Evolutionary conservation across 2,797 vertebrate genomes (phyloP), one percentile per base, ranked within the genome.

Genomic region (Dromococcyx pavoninus): DNA sequence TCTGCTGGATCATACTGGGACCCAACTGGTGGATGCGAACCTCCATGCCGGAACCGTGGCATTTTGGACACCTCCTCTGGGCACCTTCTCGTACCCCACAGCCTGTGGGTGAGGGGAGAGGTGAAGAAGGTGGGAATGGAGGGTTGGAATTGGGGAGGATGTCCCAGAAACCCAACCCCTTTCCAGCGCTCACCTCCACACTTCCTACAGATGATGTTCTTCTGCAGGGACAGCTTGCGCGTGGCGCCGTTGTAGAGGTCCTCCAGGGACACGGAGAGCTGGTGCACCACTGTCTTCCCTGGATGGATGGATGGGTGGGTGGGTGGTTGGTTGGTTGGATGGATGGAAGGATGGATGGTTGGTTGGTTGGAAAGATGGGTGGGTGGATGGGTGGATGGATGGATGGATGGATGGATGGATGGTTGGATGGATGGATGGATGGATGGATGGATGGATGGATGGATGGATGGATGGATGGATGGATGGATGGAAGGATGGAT

Each of bases 1-100:
- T 95, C 87, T 97, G 97, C 85, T 97, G 97, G 86, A 98, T 92
- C 91, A 98, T 86, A 11, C 94, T 95, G 33, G 96, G 97, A 1
- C 94, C 96, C 65, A 96, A 35, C 64, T 95, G 96, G 57, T 97
- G 91, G 53, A 97, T 82, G 2, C 96, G 93, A 13, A 96, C 93
- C 76, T 97, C 97, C 95, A 97, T 89, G 22, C 97, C 97, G 0
- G 94, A 95, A 43, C 97, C 97, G 1, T 96, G 96, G 76, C 97
- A 98, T 60, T 97, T 97, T 57, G 96, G 87, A 35, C 97, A 97
- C 3, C 95, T 89, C 5, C 75, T 75, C 66, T 94, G 95, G 5
- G 95, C 91, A 0, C 97, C 97, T 2, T 95, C 96, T 28, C 97
- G 79, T 18, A 97, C 94, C 5, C 97, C 97, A 0, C 92, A 96